phyloP scores from a whole-genome alignment of 2,888 invertebrate genomes.

The Microctonus brassicae region DNA sequence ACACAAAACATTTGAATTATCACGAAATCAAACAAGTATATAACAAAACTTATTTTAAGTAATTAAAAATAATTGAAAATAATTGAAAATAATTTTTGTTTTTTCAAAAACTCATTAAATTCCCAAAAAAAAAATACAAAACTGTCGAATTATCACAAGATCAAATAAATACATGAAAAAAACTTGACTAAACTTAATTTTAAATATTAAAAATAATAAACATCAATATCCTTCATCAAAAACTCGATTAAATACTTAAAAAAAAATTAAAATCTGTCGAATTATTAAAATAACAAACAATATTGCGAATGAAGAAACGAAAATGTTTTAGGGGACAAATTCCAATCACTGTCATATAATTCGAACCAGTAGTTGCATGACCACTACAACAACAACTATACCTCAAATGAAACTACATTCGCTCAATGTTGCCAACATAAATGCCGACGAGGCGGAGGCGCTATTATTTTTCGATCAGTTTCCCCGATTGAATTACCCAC shows the following conservation, averaged over 20 bases:
- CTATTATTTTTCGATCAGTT: conserved; percentile 69
- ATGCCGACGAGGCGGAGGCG: conserved; percentile 48
- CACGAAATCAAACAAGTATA: background rate
- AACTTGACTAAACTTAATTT: too few species aligned
- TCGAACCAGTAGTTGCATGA: background rate
- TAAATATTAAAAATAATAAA: too few species aligned
- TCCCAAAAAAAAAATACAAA: conserved; percentile 20
- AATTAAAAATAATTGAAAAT: too few species aligned
- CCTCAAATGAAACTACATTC: background rate
- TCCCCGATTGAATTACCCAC: conserved; percentile 66
- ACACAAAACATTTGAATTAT: too few species aligned
- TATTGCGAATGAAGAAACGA: conserved; percentile 17
- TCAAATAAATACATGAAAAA: too few species aligned
- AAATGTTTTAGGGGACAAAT: conserved; percentile 50
- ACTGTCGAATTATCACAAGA: background rate
- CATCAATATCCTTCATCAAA: too few species aligned
- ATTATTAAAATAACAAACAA: background rate
- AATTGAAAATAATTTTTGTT: too few species aligned
- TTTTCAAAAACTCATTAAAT: background rate
- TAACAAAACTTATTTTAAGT: too few species aligned
- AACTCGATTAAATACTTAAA: conserved; percentile 16
- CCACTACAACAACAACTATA: background rate
- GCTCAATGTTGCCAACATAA: conserved; percentile 6
- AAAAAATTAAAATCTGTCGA: conserved; percentile 12
- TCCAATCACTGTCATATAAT: conserved; percentile 54